Base-by-base conservation (phyloP, 1,140 invertebrate species). In the Listronotus bonariensis region DNA sequence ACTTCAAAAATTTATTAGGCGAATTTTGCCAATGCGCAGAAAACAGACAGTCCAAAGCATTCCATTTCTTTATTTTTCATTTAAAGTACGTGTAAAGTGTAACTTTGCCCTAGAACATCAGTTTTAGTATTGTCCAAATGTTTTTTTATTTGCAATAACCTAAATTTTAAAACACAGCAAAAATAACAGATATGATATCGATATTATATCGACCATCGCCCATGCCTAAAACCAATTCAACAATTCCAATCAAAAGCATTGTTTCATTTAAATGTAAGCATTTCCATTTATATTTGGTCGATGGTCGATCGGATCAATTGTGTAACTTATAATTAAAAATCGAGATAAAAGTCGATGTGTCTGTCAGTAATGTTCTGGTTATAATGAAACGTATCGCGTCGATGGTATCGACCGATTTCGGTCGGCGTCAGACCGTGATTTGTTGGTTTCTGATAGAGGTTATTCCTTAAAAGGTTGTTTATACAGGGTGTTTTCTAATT, bases 301-400 rank as follows among this genome's bases (percentile, higher is more conserved):
- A 67, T 55, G 51, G 55, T 60, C n/a, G n/a, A 65, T 65, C 42
- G 54, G 42, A 40, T 58, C 40, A 54, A 67, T 68, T 68, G 53
- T 68, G 60, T 68, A 68, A 68, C 49, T 68, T 57, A 65, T 71
- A 71, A 71, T 71, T 71, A 71, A 71, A 71, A 70, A 67, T 65
- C 55, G 55, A 64, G 68, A 70, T 70, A 68, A 59, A 51, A 53
- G 15, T 36, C 58, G 49, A 68, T 63, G 66, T 63, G 65, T 58
- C 68, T 70, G 68, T 70, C 68, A 68, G 62, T 68, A 68, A 70
- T 68, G 63, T 70, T 63, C 54, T 56, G 65, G 55, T 70, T 70
- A 70, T 64, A 70, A 70, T 54, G 57, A 69, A 68, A 55, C 48
- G 36, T 45, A 53, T 58, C 59, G 60, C 45, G 48, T 45, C 59